Percentiles rank a stretch among this genome's conserved stretches.
Evolutionary conservation across 2,113 vertebrate genomes (phyloP).

Genomic region (Pituophis catenifer): DNA sequence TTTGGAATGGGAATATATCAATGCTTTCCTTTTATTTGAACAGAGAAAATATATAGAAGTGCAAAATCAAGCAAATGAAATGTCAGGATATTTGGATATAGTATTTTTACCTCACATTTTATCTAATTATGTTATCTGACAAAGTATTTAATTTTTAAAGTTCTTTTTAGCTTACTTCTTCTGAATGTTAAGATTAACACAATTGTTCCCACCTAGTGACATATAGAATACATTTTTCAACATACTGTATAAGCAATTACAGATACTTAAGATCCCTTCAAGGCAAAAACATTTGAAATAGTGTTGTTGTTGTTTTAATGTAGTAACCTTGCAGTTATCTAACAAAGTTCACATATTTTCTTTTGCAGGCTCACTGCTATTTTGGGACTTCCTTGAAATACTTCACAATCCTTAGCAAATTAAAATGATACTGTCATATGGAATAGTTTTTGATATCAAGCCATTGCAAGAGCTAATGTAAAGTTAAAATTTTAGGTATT

Average conservation of each 20-base stretch:
- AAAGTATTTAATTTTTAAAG: conserved; percentile 32
- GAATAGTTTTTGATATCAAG: neutral
- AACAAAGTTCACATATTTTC: conserved; percentile 48
- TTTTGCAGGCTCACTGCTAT: conserved; percentile 44
- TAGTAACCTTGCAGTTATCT: conserved; percentile 50
- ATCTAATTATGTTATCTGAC: conserved; percentile 17
- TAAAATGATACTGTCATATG: conserved; percentile 16
- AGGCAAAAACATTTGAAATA: conserved; percentile 44
- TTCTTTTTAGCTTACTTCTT: conserved; percentile 34
- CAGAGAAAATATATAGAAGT: neutral
- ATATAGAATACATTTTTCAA: conserved; percentile 21
- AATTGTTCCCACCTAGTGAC: conserved; percentile 42
- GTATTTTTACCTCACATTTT: conserved; percentile 4
- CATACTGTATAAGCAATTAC: conserved; percentile 45
- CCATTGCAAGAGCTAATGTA: neutral
- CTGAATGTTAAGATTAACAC: neutral
- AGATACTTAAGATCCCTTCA: conserved; percentile 65
- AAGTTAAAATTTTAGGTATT: neutral
- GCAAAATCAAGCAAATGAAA: conserved; percentile 16
- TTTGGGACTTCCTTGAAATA: conserved; percentile 41
- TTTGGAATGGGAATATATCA: neutral
- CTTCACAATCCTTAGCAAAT: conserved; percentile 27
- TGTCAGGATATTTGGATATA: neutral
- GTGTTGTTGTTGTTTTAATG: conserved; percentile 39
- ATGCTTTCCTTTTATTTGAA: neutral